Base-by-base conservation (phyloP, 2,113 vertebrate genomes). In the Anguilla japonica region DNA sequence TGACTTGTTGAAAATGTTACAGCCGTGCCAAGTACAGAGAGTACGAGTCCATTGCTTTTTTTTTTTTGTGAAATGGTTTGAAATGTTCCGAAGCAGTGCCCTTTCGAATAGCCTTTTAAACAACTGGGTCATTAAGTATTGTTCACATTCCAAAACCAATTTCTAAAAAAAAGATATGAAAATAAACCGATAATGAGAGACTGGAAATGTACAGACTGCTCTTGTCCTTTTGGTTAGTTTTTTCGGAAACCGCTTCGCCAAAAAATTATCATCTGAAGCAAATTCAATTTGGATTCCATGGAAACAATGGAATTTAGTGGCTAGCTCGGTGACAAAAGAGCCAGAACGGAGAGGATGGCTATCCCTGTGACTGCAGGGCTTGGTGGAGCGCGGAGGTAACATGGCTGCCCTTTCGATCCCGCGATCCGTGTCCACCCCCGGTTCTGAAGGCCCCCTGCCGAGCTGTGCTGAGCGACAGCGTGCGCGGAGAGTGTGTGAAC, bases 81-180 rank as follows among this genome's bases (percentile, higher is more conserved):
- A 18, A 41, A 63, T 41, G 22, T 81, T 63, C 40, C 29, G 67
- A 88, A 41, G 83, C 39, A 46, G n/a, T 84, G 81, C 83, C 88
- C 88, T 90, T 85, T 85, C 87, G 86, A 89, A 92, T 90, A 88
- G 79, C 91, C 86, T 83, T 79, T 46, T 87, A 91, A 91, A 90
- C 87, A 41, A 83, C 88, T 89, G 79, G 63, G 82, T 88, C 89
- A 85, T 92, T 90, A 89, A 86, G 85, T 89, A 90, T 92, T 91
- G 89, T 86, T 90, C 87, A 67, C 79, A 6, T 91, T 91, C 41
- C 82, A 40, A 60, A 78, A 88, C 84, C 39, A 83, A 79, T 88
- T 91, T 92, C 90, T 92, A 5, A 22, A 8, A 67, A 26, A 0
- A 9, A 53, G 0, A 53, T 11, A 13, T 53, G 1, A 53, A 53